Evolutionary conservation across 2,888 invertebrate species (phyloP), one percentile per base, ranked within the genome.

Genomic region (Schrankia costaestrigalis): DNA sequence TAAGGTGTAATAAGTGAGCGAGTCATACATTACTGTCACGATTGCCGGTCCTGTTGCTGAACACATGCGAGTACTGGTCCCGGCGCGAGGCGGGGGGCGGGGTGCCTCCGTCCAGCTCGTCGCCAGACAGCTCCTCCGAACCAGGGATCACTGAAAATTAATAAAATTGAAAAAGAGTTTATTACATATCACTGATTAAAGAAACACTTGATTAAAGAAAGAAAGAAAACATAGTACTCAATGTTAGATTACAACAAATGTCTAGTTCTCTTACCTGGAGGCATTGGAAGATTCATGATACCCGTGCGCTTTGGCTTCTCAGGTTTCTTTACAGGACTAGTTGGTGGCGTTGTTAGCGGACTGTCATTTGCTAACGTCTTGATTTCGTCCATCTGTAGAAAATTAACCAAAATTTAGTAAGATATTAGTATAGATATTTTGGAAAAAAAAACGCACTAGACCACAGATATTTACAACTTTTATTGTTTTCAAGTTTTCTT

Each of bases 251-350:
- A 5, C 7, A 5, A 7, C 17, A 17, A 17, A 17, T 5, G 3
- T 5, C 4, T 17, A 5, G 8, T 9, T n/a, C 25, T 40, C 65
- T 72, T 74, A 94, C 94, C 93, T 46, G 97, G 97, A 14, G 97
- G 98, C 95, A 98, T 95, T 0, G 98, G 98, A 42, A 98, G 85
- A 80, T 96, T 97, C 83, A 95, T 95, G 60, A 97, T 94, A 50
- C 95, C 92, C 48, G 93, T 93, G 57, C 92, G 92, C 49, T 91
- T 90, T 0, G 89, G 83, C 25, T 82, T 76, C 0, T 89, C 90
- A 0, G 88, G 84, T 10, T 89, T 89, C 62, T 89, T 89, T 4
- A 88, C 72, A 2, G 78, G 79, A 26, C 82, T 80, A 0, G 77
- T 75, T 0, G 81, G 78, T 1, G 86, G 85, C 26, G 79, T 83